These are phyloP conservation scores for Allacma fusca DNA, from an alignment of 2,888 invertebrate genomes.

Conservation along the genomic window DNA sequence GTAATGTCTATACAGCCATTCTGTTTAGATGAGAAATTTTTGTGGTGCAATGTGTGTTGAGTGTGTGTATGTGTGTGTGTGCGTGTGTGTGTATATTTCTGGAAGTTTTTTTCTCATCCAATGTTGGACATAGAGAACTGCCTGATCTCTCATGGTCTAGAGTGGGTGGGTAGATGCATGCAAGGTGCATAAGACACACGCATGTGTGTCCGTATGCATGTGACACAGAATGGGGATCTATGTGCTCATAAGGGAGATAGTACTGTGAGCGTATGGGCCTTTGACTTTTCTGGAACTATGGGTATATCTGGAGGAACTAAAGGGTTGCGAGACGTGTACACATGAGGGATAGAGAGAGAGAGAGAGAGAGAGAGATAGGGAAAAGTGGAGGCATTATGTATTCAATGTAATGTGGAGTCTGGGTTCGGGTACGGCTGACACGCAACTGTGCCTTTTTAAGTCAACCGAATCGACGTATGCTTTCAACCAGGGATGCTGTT, in stretches of 20 bases:
- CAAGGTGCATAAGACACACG: too few relatives aligned
- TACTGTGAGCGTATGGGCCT: too few relatives aligned
- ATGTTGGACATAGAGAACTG: too few relatives aligned
- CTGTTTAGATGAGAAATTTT: constrained; percentile 19
- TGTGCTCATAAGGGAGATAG: too few relatives aligned
- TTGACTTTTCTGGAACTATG: too few relatives aligned
- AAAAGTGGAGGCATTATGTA: neutral
- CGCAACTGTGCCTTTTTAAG: constrained; percentile 33
- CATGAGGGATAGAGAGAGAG: neutral
- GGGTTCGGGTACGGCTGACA: neutral
- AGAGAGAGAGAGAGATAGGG: neutral
- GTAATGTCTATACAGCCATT: neutral
- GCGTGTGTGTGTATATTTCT: neutral
- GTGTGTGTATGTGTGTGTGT: neutral
- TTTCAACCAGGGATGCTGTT: constrained; percentile 33
- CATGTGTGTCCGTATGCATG: too few relatives aligned
- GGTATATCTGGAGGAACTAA: too few relatives aligned
- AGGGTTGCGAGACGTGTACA: too few relatives aligned
- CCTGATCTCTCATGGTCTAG: too few relatives aligned
- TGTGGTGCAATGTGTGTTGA: neutral
- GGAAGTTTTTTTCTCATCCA: too few relatives aligned
- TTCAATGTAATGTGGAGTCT: neutral
- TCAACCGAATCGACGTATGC: constrained; percentile 32
- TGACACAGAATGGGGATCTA: too few relatives aligned
- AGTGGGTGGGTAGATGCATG: too few relatives aligned